Percentiles rank a stretch among this genome's conserved stretches.
Evolutionary conservation across 1,140 invertebrate species (phyloP).

Genomic region (Mycetomoellerius zeteki): DNA sequence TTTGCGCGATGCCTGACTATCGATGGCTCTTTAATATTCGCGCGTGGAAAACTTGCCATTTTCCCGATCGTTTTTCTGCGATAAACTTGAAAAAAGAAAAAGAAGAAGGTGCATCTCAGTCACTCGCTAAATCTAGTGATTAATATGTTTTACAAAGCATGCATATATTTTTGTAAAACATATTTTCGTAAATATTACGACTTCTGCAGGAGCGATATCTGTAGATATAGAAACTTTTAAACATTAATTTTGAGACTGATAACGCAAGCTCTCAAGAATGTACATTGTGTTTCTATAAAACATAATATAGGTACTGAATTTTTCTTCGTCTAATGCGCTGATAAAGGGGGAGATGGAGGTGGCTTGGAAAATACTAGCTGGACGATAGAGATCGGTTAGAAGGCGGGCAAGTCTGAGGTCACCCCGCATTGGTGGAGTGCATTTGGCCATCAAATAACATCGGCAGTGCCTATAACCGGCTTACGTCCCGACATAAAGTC

Average conservation of each 20-base stretch:
- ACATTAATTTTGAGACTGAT: neutral
- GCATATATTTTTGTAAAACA: conserved; percentile 17
- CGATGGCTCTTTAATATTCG: conserved; percentile 72
- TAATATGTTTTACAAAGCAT: neutral
- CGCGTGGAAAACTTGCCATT: conserved; percentile 31
- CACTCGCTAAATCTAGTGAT: conserved; percentile 1
- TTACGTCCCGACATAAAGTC: conserved; percentile 86
- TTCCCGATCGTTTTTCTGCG: conserved; percentile 19
- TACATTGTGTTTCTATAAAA: conserved; percentile 36
- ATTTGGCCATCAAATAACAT: conserved; percentile 88
- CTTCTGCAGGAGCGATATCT: neutral
- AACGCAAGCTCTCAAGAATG: neutral
- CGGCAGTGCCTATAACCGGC: conserved; percentile 87
- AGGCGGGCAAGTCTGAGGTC: conserved; percentile 60
- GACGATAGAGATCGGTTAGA: conserved; percentile 78
- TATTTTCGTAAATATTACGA: conserved; percentile 17
- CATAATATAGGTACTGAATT: conserved; percentile 35
- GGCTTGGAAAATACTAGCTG: conserved; percentile 73
- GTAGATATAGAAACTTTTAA: neutral
- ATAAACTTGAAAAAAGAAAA: neutral
- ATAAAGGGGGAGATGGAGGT: conserved; percentile 60
- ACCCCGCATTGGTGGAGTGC: conserved; percentile 82
- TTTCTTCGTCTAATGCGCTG: conserved; percentile 50
- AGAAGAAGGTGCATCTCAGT: neutral
- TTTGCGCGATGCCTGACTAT: conserved; percentile 68